Conservation (phyloP, 2,113 vertebrate species). For the Etheostoma spectabile region DNA sequence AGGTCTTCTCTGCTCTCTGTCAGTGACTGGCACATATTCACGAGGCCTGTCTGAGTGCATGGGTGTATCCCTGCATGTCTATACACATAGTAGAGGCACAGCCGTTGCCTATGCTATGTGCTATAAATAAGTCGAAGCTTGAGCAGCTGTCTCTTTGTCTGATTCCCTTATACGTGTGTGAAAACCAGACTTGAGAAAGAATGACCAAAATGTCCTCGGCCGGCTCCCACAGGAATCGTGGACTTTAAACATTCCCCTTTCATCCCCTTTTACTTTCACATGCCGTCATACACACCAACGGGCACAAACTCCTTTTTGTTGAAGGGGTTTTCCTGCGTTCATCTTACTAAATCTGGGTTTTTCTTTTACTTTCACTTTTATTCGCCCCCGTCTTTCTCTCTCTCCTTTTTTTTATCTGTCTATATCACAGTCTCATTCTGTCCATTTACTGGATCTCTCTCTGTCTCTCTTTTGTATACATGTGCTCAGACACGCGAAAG, state of each 20-base stretch:
- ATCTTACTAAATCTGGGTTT: neutral
- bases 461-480: constrained; percentile 32
- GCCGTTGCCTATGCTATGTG: constrained; percentile 54
- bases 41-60: neutral
- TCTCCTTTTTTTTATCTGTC: neutral
- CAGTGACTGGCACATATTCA: constrained; percentile 4
- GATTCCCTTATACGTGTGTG: constrained; percentile 36
- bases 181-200: constrained; percentile 56
- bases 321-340: neutral
- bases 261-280: constrained; percentile 6
- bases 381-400: neutral
- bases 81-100: constrained; percentile 1
- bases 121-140: constrained; percentile 51
- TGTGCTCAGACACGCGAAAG: constrained; percentile 59
- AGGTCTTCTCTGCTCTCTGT: constrained; percentile 3
- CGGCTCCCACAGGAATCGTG: constrained; percentile 31
- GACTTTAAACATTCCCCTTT: constrained; percentile 43
- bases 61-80: constrained; percentile 10
- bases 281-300: neutral
- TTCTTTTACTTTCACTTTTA: constrained; percentile 55
- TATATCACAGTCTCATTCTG: neutral
- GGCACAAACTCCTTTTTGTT: neutral
- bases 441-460: neutral
- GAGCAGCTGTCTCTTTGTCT: constrained; percentile 61
- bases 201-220: constrained; percentile 41